Evolutionary conservation across 1,140 invertebrate species (phyloP).

Genomic region (Sitobion miscanthi): DNA sequence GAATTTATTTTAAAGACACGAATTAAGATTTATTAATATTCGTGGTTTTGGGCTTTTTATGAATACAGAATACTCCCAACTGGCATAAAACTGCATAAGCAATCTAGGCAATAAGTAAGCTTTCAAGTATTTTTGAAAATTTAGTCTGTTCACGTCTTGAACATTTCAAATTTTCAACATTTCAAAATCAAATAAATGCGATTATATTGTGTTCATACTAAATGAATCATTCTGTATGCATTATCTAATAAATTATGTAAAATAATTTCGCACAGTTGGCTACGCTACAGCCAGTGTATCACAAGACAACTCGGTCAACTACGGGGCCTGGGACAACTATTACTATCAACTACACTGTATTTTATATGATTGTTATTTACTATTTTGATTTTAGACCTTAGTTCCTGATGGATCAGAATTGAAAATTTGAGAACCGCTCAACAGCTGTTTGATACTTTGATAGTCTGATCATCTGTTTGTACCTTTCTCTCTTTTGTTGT

Average conservation of each 20-base stretch:
- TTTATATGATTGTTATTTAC: not conserved
- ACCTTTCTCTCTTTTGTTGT: constrained; percentile 50
- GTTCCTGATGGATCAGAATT: not conserved
- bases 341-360: not conserved
- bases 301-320: not conserved
- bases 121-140: no score
- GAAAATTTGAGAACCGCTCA: not conserved
- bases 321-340: not conserved
- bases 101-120: no score
- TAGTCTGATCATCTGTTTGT: constrained; percentile 4
- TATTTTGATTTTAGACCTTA: not conserved
- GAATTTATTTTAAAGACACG: no score
- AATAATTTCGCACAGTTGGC: not conserved
- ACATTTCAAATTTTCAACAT: not conserved
- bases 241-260: not conserved
- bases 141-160: no score
- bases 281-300: not conserved
- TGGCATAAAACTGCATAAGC: no score
- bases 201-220: not conserved
- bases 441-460: constrained; percentile 30
- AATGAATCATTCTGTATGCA: not conserved
- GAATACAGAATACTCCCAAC: no score
- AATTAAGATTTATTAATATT: no score
- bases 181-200: not conserved
- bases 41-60: no score